A percentile compares a stretch with the other conserved stretches of the same genome.
Evolutionary conservation across 2,797 vertebrate genomes (phyloP).

Genomic region (Hydrocynus forskahlii): DNA sequence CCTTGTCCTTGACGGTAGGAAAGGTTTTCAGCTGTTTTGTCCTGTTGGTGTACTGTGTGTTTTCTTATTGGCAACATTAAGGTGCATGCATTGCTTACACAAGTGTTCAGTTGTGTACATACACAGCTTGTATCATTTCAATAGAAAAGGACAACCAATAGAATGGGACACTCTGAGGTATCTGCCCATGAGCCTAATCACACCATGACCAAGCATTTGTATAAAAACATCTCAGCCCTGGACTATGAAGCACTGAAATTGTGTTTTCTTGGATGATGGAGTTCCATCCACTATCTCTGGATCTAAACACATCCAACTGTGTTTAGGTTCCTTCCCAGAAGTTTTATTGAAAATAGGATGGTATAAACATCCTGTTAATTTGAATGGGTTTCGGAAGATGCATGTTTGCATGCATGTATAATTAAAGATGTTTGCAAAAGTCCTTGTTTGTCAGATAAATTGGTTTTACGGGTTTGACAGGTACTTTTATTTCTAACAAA

Average conservation of each 20-base stretch:
- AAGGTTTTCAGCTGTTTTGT: neutral
- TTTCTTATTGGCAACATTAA: neutral
- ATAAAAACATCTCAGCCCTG: neutral
- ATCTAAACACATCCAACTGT: too few relatives aligned
- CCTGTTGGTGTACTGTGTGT: neutral
- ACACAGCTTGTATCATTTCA: neutral
- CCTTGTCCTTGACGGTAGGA: slow-evolving; percentile 94
- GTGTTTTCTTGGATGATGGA: neutral
- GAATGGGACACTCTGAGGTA: neutral
- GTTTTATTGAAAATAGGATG: too few relatives aligned
- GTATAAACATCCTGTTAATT: too few relatives aligned
- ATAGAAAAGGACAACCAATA: neutral
- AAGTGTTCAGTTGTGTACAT: neutral
- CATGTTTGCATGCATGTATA: too few relatives aligned
- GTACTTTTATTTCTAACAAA: too few relatives aligned
- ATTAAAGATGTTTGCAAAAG: too few relatives aligned
- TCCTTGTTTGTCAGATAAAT: too few relatives aligned
- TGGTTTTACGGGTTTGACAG: too few relatives aligned
- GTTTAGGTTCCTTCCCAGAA: too few relatives aligned
- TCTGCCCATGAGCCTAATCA: neutral
- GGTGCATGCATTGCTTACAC: neutral
- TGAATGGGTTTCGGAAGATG: too few relatives aligned
- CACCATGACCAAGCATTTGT: neutral
- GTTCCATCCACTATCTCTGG: neutral
- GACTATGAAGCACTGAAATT: neutral